Evolutionary conservation across 2,888 invertebrate genomes (phyloP).

Genomic region (Agrotis segetum): DNA sequence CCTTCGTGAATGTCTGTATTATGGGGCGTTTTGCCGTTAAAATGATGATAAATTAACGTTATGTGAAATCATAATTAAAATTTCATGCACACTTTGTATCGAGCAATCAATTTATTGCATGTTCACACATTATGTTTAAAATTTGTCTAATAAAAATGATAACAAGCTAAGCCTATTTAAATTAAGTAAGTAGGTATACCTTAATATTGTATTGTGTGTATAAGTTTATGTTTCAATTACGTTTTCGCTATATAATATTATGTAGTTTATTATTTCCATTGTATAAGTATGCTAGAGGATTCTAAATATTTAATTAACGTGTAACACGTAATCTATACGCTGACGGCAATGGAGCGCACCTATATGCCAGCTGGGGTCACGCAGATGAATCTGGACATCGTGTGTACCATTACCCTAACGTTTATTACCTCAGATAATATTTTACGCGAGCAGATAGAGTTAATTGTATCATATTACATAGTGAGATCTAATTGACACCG

Average conservation of each 20-base stretch:
- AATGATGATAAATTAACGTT: conserved; percentile 71
- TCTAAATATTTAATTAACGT: conserved; percentile 52
- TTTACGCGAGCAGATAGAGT: conserved; percentile 22
- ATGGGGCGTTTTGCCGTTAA: conserved; percentile 75
- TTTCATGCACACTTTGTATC: conserved; percentile 81
- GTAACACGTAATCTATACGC: conserved; percentile 52
- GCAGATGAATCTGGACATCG: conserved; percentile 34
- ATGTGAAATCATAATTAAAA: conserved; percentile 75
- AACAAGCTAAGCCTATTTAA: conserved; percentile 51
- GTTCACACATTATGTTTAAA: conserved; percentile 75
- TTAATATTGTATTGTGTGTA: conserved; percentile 51
- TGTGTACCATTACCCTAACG: conserved; percentile 35
- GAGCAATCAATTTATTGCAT: conserved; percentile 82
- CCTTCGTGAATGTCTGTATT: conserved; percentile 86
- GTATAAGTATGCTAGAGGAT: conserved; percentile 45
- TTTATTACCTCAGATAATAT: conserved; percentile 41
- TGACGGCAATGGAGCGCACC: conserved; percentile 49
- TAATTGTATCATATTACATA: conserved; percentile 27
- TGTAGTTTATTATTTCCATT: conserved; percentile 57
- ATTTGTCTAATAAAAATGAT: conserved; percentile 49
- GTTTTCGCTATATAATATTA: conserved; percentile 56
- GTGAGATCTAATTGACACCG: conserved; percentile 33
- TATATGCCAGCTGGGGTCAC: conserved; percentile 55
- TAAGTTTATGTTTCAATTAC: conserved; percentile 50
- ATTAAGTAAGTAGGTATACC: conserved; percentile 54